Base-by-base conservation (phyloP, 2,888 invertebrate species). In the Xanthia togata region DNA sequence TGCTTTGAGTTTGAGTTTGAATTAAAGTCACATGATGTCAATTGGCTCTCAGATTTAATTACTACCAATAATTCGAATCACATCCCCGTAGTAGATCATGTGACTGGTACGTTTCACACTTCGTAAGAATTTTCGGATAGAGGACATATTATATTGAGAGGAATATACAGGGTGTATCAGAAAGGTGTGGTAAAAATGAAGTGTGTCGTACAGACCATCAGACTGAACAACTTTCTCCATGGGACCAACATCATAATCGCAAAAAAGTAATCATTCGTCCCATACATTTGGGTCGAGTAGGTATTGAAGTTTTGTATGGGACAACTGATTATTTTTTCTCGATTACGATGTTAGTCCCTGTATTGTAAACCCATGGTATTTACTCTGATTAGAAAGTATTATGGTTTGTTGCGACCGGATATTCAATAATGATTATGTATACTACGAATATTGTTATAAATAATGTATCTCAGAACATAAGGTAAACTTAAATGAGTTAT, bases 391-490 rank as follows among this genome's bases (percentile, higher is more conserved):
- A 23, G 23, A 53, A 67, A n/a, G n/a, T 67, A 35, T 67, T 53
- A 67, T 53, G 9, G 31, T 67, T 31, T 53, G 31, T 17, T 50
- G 35, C 35, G 23, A 35, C 23, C 38, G 20, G 4, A 4, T 67
- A 47, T 44, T 44, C 20, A 20, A 23, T 23, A 17, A 50, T 23
- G 2, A 67, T 50, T 50, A 50, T 31, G 47, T 47, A 2, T 65
- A 35, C 17, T 35, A 35, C n/a, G 17, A 35, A 17, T 11, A 55
- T 55, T 68, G n/a, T 35, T 35, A 31, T 70, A 26, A 47, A 77
- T 47, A 17, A 44, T 65, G 35, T 77, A 41, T 75, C 26, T 57
- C 65, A 9, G 35, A 57, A 47, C 35, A 55, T 57, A 67, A 26
- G 47, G 3, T n/a, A 64, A 76, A 26, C 9, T 38, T 62, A n/a